A percentile compares a stretch with the other conserved stretches of the same genome.
Conservation (phyloP, 2,888 invertebrate genomes). For the Caenorhabditis angaria region DNA sequence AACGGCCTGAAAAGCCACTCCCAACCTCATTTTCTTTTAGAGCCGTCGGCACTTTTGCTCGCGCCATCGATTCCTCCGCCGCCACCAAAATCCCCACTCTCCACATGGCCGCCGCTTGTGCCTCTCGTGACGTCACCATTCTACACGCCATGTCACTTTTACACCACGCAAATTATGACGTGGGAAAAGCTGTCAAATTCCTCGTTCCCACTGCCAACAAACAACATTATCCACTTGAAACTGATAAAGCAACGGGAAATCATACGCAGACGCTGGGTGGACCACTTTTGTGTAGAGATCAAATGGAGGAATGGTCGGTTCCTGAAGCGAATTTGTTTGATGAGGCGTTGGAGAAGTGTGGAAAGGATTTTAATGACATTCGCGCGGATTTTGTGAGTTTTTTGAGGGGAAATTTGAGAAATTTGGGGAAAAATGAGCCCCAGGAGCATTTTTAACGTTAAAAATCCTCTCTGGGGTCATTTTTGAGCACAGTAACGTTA, state of each 20-base stretch:
- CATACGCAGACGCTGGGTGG: slow-evolving; percentile 71
- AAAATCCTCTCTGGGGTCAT: too few relatives aligned
- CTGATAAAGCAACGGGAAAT: slow-evolving; percentile 66
- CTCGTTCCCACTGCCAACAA: slow-evolving; percentile 74
- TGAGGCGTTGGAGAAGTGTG: slow-evolving; percentile 91
- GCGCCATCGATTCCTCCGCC: slow-evolving; percentile 96
- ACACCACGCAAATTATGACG: slow-evolving; percentile 89
- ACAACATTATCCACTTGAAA: slow-evolving; percentile 71
- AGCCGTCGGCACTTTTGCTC: slow-evolving; percentile 97
- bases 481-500: too few relatives aligned
- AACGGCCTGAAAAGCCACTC: too few relatives aligned
- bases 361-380: slow-evolving; percentile 98
- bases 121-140: slow-evolving; percentile 96
- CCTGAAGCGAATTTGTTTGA: slow-evolving; percentile 98
- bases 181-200: slow-evolving; percentile 78
- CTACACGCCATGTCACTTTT: slow-evolving; percentile 98
- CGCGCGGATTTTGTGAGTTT: slow-evolving; percentile 91
- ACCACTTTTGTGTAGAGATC: slow-evolving; percentile 80
- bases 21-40: too few relatives aligned
- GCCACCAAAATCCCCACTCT: slow-evolving; percentile 97
- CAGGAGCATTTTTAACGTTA: too few relatives aligned
- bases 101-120: slow-evolving; percentile 99
- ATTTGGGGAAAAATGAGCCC: too few relatives aligned
- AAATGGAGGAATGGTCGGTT: slow-evolving; percentile 99
- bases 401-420: not conserved